Conservation (phyloP, 2,113 vertebrate genomes). For the Anolis carolinensis region DNA sequence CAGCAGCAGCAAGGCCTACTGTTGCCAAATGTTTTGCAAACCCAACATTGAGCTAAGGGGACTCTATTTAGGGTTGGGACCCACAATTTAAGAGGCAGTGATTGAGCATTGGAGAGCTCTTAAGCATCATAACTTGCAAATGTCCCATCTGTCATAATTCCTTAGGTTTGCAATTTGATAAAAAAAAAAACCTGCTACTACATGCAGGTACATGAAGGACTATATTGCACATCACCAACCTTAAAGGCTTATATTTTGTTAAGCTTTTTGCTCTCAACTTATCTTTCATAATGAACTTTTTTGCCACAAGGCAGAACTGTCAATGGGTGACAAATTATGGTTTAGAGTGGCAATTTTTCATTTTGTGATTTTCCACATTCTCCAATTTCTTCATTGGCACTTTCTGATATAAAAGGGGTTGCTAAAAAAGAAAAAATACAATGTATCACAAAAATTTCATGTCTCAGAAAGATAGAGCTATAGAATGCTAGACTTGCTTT, state of each 20-base stretch:
- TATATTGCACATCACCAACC: slow-evolving; percentile 34
- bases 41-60: too few species aligned
- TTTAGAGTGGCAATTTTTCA: slow-evolving; percentile 54
- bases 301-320: slow-evolving; percentile 62
- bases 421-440: background rate
- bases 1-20: too few species aligned
- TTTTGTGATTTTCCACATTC: slow-evolving; percentile 38
- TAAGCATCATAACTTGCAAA: background rate
- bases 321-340: slow-evolving; percentile 66
- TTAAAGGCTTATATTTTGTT: slow-evolving; percentile 45
- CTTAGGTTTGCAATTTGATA: slow-evolving; percentile 3
- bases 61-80: too few species aligned
- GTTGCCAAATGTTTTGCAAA: too few species aligned
- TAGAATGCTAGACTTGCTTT: accelerated
- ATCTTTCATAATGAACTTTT: slow-evolving; percentile 68
- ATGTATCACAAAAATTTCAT: background rate
- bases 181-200: background rate
- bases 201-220: background rate
- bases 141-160: background rate
- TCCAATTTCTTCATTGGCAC: slow-evolving; percentile 37
- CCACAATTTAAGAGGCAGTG: too few species aligned
- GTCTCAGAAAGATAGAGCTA: slow-evolving; percentile 16
- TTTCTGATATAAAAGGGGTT: slow-evolving; percentile 1
- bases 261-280: slow-evolving; percentile 43
- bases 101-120: background rate